Conservation (phyloP, 2,797 vertebrate species). For the Gadopsis bispinosus region DNA sequence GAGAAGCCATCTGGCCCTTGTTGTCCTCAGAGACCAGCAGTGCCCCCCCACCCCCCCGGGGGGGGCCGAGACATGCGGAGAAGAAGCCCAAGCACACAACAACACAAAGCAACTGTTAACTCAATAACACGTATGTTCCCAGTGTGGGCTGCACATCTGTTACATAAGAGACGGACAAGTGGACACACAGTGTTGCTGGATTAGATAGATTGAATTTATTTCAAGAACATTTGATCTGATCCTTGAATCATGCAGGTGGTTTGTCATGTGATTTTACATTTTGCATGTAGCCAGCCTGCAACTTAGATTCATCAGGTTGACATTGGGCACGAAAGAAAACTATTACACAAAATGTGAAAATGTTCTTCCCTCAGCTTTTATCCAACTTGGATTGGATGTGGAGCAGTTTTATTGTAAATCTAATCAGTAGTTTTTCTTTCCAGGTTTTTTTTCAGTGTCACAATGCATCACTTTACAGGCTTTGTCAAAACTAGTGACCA, state of each 20-base stretch:
- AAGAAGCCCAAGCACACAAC: constrained; percentile 40
- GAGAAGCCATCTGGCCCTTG: constrained; percentile 82
- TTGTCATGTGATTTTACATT: not conserved
- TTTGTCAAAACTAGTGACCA: constrained; percentile 5
- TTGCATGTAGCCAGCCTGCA: not conserved
- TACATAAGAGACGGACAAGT: constrained; percentile 50
- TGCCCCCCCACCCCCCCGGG: constrained; percentile 36
- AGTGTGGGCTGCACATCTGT: constrained; percentile 35
- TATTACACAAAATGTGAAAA: not conserved
- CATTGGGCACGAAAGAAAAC: not conserved
- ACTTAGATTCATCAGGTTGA: not conserved
- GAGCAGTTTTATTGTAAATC: not conserved
- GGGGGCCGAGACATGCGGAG: constrained; percentile 56
- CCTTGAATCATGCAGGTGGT: not conserved
- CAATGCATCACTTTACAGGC: not conserved
- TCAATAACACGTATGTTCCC: constrained; percentile 63
- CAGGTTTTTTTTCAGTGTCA: not conserved
- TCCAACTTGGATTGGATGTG: no score
- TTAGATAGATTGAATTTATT: not conserved
- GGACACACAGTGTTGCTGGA: not conserved
- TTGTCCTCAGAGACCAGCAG: constrained; percentile 76
- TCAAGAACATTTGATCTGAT: constrained; percentile 9
- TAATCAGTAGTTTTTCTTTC: not conserved
- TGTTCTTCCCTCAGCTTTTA: not conserved
- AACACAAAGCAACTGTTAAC: constrained; percentile 71